Evolutionary conservation across 1,140 invertebrate species (phyloP), one percentile per base, ranked within the genome.

Genomic region (Conus betulinus): DNA sequence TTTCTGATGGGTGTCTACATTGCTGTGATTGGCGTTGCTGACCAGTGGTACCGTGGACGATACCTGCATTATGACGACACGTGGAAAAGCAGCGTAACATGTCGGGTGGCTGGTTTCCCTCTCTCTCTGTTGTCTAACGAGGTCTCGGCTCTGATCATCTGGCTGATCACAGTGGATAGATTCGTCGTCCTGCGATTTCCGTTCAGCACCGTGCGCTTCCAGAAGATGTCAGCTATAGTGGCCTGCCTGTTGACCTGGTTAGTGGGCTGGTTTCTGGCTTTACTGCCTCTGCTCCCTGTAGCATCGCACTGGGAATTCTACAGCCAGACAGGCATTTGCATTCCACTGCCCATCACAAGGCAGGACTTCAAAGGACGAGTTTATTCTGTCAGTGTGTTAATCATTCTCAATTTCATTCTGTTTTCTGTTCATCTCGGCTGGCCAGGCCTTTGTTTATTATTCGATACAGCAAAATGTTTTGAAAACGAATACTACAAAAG

Each of bases 81-180:
- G 23, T 89, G 89, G 89, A 89, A 74, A 60, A 78, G 23, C 55
- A 87, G 85, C 60, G 55, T 52, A 0, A 51, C 67, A 7, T 89
- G 89, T 27, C 74, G 78, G n/a, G 53, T 86, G 15, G 89, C 89
- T 13, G 89, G 89, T 8, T 89, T 87, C 76, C 55, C 39, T 89
- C 85, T 25, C 71, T 89, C 11, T n/a, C n/a, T n/a, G 13, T 89
- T 51, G 87, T 85, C 79, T 87, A 85, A n/a, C 27, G 85, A 89
- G 81, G 84, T 84, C n/a, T 89, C 88, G n/a, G 88, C 88, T 3
- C 53, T 89, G 8, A 85, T 84, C 39, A 89, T 89, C 67, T 87
- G 84, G 20, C 60, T 89, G 0, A 93, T 94, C 17, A 93, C 94
- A 0, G 10, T 92, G 10, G 88, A 89, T 57, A 55, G 88, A 55